Conservation (phyloP, 2,113 vertebrate genomes). For the Mormoops blainvillei region DNA sequence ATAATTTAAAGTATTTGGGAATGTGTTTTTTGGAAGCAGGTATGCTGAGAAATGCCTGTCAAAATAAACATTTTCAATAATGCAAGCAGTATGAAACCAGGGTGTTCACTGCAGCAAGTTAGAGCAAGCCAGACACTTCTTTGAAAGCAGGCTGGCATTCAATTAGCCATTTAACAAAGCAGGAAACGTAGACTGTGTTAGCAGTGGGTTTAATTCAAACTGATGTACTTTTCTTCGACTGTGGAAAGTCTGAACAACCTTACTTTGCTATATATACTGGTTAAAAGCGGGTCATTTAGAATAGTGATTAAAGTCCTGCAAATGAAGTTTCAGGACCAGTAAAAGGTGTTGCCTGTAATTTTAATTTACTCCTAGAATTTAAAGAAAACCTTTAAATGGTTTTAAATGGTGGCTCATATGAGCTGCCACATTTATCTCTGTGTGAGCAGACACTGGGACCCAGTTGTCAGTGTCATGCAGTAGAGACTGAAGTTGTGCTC, state of each 20-base stretch:
- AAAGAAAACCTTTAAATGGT: not conserved
- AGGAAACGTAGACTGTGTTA: not conserved
- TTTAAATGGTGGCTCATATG: not conserved
- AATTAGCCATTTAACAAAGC: not conserved
- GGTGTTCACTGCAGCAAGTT: not conserved
- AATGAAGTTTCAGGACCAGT: not conserved
- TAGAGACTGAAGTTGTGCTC: not conserved
- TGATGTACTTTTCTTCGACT: not conserved
- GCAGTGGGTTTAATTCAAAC: conserved; percentile 3
- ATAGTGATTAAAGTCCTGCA: not conserved
- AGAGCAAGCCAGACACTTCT: conserved; percentile 31
- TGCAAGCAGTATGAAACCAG: not conserved
- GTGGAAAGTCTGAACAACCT: not conserved
- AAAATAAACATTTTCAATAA: conserved; percentile 44
- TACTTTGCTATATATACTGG: not conserved
- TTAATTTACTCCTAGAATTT: not conserved
- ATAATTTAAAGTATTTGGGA: conserved; percentile 60
- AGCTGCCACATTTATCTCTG: not conserved
- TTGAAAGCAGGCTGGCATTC: conserved; percentile 52
- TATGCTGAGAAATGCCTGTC: conserved; percentile 25
- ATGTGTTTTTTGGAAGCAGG: conserved; percentile 48
- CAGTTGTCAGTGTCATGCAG: not conserved
- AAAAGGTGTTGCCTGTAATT: not conserved
- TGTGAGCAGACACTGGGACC: not conserved
- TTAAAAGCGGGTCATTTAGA: not conserved